Evolutionary conservation across 2,797 vertebrate genomes (phyloP).

Genomic region (Decapterus maruadsi): DNA sequence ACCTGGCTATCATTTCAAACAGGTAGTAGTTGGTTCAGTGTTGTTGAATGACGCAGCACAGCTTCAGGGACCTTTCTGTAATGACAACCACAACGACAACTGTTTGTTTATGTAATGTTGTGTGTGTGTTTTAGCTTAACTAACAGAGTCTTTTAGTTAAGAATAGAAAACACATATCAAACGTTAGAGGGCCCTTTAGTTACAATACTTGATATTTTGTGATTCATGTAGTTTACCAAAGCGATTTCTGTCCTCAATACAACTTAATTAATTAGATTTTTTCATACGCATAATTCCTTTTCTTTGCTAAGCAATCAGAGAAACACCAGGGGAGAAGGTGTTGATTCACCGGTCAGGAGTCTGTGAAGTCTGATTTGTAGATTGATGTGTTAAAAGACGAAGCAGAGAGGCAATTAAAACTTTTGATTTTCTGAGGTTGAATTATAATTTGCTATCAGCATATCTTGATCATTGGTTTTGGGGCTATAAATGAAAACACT

Average conservation of each 20-base stretch:
- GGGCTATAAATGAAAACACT: background rate
- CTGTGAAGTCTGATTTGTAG: slow-evolving; percentile 42
- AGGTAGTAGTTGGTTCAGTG: background rate
- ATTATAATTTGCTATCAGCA: background rate
- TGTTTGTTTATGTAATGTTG: slow-evolving; percentile 5
- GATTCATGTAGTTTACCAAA: slow-evolving; percentile 17
- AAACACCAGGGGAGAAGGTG: slow-evolving; percentile 41
- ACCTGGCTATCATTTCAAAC: background rate
- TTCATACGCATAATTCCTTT: slow-evolving; percentile 18
- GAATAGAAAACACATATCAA: background rate
- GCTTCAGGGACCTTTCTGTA: background rate
- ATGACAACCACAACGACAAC: background rate
- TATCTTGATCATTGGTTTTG: slow-evolving; percentile 6
- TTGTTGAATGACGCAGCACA: background rate
- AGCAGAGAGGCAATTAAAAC: slow-evolving; percentile 11
- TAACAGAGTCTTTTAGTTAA: background rate
- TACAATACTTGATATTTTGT: background rate
- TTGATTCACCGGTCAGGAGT: slow-evolving; percentile 19
- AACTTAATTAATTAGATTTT: slow-evolving; percentile 16
- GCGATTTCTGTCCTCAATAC: background rate
- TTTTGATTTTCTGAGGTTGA: background rate
- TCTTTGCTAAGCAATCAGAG: slow-evolving; percentile 44
- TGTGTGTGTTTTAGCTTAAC: background rate
- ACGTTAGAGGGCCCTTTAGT: background rate
- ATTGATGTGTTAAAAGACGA: slow-evolving; percentile 24